phyloP scores from a whole-genome alignment of 2,797 vertebrate genomes.

The Spondyliosoma cantharus region DNA sequence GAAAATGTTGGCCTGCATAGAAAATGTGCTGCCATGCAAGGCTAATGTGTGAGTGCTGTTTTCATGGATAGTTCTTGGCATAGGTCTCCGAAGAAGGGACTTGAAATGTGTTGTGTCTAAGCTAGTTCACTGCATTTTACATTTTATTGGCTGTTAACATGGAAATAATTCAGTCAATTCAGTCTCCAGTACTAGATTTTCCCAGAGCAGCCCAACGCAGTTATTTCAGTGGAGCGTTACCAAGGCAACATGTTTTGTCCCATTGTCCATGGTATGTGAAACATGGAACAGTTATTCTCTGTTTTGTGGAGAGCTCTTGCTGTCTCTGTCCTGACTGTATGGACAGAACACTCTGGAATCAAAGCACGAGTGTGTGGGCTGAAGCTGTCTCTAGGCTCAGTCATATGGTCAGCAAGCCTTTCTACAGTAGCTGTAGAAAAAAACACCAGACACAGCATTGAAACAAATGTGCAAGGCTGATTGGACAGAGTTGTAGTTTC shows the following conservation, averaged over 20 bases:
- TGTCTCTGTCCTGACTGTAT: conserved; percentile 53
- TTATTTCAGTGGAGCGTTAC: conserved; percentile 67
- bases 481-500: conserved; percentile 33
- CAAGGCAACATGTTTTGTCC: conserved; percentile 76
- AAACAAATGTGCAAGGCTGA: conserved; percentile 50
- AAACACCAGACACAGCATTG: conserved; percentile 47
- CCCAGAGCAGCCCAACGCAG: conserved; percentile 44
- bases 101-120: conserved; percentile 19
- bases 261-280: conserved; percentile 74
- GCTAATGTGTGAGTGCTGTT: conserved; percentile 27
- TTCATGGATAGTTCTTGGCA: conserved; percentile 19
- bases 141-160: conserved; percentile 23
- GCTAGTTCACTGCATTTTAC: background rate
- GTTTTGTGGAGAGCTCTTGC: conserved; percentile 65
- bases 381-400: conserved; percentile 54
- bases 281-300: conserved; percentile 60
- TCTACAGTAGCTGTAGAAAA: conserved; percentile 48
- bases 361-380: conserved; percentile 54
- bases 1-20: conserved; percentile 39
- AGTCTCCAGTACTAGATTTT: conserved; percentile 52
- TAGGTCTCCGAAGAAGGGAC: conserved; percentile 7
- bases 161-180: conserved; percentile 22
- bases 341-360: conserved; percentile 62
- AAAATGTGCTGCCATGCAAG: conserved; percentile 50
- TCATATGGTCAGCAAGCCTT: conserved; percentile 49